Conservation (phyloP, 1,140 invertebrate genomes). For the Campoletis sonorensis region DNA sequence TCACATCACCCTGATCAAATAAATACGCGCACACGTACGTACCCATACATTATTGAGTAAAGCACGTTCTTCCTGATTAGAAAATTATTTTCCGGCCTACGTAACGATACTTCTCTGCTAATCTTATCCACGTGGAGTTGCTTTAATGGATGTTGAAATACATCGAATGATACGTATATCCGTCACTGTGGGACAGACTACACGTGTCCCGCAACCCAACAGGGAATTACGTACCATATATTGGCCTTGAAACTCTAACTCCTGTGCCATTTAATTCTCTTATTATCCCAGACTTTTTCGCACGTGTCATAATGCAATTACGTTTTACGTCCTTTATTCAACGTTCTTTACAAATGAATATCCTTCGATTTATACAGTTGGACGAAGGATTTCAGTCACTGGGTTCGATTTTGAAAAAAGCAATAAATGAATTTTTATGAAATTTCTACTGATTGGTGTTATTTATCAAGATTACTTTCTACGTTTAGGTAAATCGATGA, state of each 20-base stretch:
- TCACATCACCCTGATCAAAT: too few species aligned
- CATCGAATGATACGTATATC: not conserved
- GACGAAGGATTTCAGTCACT: too few species aligned
- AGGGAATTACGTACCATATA: not conserved
- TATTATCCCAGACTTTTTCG: not conserved
- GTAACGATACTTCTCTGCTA: not conserved
- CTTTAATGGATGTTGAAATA: conserved; percentile 14
- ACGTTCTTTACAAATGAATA: too few species aligned
- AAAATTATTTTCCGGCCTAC: conserved; percentile 32
- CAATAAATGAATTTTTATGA: too few species aligned
- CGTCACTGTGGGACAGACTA: not conserved
- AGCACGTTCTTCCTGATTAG: conserved; percentile 23
- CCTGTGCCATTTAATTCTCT: not conserved
- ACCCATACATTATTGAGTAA: not conserved
- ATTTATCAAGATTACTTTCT: too few species aligned
- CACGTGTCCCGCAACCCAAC: not conserved
- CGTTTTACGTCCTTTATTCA: not conserved
- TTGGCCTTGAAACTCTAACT: conserved; percentile 6
- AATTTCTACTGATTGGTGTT: too few species aligned
- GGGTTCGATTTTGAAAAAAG: too few species aligned
- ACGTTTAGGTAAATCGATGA: too few species aligned
- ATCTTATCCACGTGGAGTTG: not conserved
- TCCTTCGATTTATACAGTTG: too few species aligned
- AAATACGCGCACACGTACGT: not conserved
- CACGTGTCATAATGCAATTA: not conserved